A percentile compares a stretch with the other conserved stretches of the same genome.
Conservation (phyloP, 2,888 invertebrate genomes). For the Caenorhabditis uteleia region DNA sequence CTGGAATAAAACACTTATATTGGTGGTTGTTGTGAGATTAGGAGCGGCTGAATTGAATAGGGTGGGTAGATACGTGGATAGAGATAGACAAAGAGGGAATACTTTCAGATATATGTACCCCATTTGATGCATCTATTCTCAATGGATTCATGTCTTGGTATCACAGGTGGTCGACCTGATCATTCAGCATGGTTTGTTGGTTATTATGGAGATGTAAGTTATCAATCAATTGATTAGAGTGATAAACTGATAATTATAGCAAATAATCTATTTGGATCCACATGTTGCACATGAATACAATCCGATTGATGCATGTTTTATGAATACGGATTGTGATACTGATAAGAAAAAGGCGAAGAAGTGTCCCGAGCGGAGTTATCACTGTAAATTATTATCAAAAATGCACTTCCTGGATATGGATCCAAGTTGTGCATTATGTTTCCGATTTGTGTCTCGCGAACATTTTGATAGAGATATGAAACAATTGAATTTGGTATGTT, state of each 20-base stretch:
- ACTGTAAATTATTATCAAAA: slow-evolving; percentile 50
- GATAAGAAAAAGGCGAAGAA: too few species aligned
- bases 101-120: slow-evolving; percentile 78
- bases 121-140: slow-evolving; percentile 83
- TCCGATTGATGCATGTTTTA: slow-evolving; percentile 23
- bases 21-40: slow-evolving; percentile 55
- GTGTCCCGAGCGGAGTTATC: slow-evolving; percentile 38
- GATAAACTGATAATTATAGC: slow-evolving; percentile 67
- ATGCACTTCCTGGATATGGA: slow-evolving; percentile 50
- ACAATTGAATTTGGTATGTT: slow-evolving; percentile 33
- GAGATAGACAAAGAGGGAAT: neutral
- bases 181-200: slow-evolving; percentile 93
- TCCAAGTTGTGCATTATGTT: slow-evolving; percentile 63
- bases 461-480: slow-evolving; percentile 36
- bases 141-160: slow-evolving; percentile 84
- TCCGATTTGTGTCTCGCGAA: slow-evolving; percentile 27
- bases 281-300: slow-evolving; percentile 86
- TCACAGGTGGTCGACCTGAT: slow-evolving; percentile 89
- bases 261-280: slow-evolving; percentile 89
- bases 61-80: slow-evolving; percentile 28
- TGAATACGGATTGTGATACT: too few species aligned
- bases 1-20: slow-evolving; percentile 57
- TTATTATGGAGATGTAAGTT: slow-evolving; percentile 76
- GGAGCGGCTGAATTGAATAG: slow-evolving; percentile 58
- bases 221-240: too few species aligned